Conservation (phyloP, 2,888 invertebrate genomes). For the Nephrocerus scutellatus region DNA sequence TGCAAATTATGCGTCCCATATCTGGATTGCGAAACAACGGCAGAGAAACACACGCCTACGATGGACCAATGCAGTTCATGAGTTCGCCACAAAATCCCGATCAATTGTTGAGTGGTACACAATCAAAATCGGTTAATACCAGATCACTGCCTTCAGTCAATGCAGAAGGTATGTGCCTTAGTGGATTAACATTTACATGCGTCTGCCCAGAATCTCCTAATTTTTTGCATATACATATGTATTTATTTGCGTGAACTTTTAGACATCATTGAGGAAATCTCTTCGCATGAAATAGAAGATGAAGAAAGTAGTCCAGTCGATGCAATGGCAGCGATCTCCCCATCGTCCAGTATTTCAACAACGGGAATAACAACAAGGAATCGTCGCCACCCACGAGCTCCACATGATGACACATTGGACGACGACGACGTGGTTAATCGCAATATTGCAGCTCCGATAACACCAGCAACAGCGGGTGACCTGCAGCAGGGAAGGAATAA, state of each 20-base stretch:
- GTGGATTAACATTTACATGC: too few species aligned
- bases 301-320: constrained; percentile 57
- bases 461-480: constrained; percentile 25
- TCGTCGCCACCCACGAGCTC: not conserved
- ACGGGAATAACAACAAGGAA: not conserved
- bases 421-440: constrained; percentile 44
- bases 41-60: constrained; percentile 54
- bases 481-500: too few species aligned
- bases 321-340: too few species aligned
- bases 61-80: constrained; percentile 80
- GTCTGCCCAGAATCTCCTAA: too few species aligned
- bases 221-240: too few species aligned
- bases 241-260: not conserved
- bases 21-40: constrained; percentile 63
- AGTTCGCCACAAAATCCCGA: constrained; percentile 77
- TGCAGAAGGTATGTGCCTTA: constrained; percentile 35
- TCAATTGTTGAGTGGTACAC: constrained; percentile 52
- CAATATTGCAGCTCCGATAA: constrained; percentile 33
- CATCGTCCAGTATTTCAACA: too few species aligned
- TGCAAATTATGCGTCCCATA: constrained; percentile 63
- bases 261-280: constrained; percentile 45
- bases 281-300: constrained; percentile 52
- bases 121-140: too few species aligned
- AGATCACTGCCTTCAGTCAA: too few species aligned
- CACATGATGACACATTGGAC: constrained; percentile 32